Conservation (phyloP, 2,888 invertebrate genomes). For the Plusia festucae region DNA sequence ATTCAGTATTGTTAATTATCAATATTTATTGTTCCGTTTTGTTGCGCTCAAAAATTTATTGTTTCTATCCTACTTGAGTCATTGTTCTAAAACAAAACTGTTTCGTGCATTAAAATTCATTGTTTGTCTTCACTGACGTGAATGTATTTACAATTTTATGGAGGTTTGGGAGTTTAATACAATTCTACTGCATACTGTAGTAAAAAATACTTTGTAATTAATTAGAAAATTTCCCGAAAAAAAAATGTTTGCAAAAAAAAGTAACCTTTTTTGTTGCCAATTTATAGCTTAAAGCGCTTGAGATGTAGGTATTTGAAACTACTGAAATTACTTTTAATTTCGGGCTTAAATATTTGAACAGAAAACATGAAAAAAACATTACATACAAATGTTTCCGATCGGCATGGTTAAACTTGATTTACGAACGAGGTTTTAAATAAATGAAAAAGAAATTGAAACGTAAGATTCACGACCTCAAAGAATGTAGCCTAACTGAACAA, state of each 20-base stretch:
- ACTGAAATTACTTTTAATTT: neutral
- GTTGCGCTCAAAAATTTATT: slow-evolving; percentile 28
- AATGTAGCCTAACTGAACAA: slow-evolving; percentile 35
- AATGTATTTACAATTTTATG: slow-evolving; percentile 5
- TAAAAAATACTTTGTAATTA: neutral
- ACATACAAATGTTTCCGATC: neutral
- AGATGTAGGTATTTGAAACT: neutral
- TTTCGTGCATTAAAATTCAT: slow-evolving; percentile 25
- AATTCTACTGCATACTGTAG: neutral
- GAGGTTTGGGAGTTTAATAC: neutral
- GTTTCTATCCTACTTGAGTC: slow-evolving; percentile 23
- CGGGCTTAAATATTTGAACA: no score
- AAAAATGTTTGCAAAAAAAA: no score
- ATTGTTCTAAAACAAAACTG: slow-evolving; percentile 31
- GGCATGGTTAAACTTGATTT: neutral
- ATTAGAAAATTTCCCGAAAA: no score
- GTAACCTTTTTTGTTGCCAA: neutral
- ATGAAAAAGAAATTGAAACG: neutral
- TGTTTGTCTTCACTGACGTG: slow-evolving; percentile 7
- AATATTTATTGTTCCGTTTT: slow-evolving; percentile 30
- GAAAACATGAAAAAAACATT: neutral
- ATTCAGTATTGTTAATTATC: slow-evolving; percentile 38
- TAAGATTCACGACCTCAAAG: neutral
- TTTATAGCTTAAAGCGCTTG: neutral
- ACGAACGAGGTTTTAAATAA: neutral